Conservation (phyloP, 1,140 invertebrate species). For the Gryllus bimaculatus region DNA sequence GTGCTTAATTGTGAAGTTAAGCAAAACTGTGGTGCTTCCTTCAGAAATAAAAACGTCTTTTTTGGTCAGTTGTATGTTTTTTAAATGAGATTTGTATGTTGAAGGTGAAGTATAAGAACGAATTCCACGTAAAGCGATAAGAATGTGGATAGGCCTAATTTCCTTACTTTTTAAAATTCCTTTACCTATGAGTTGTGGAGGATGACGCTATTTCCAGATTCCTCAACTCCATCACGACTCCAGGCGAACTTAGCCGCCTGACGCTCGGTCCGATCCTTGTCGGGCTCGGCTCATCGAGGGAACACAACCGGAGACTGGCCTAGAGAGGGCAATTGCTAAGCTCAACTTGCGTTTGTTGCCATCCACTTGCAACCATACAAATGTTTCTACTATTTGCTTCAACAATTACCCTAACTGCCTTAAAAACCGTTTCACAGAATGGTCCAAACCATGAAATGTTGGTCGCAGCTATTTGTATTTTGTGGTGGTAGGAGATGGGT, state of each 20-base stretch:
- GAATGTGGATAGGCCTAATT: no score
- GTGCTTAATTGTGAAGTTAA: no score
- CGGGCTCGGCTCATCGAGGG: constrained; percentile 71
- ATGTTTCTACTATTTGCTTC: neutral
- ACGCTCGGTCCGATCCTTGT: constrained; percentile 77
- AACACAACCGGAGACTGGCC: constrained; percentile 69
- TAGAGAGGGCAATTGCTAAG: constrained; percentile 72
- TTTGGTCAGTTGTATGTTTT: no score
- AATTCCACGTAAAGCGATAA: no score
- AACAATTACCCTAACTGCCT: neutral
- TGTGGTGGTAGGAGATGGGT: neutral
- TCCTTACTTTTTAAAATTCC: neutral
- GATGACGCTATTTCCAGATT: constrained; percentile 58
- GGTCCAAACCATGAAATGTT: neutral
- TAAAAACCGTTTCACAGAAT: neutral
- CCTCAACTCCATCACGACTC: constrained; percentile 54
- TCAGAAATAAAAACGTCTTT: no score
- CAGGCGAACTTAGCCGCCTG: constrained; percentile 69
- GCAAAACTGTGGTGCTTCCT: no score
- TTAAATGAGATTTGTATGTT: no score
- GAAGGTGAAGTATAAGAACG: no score
- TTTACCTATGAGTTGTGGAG: constrained; percentile 69
- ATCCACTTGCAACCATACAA: constrained; percentile 8
- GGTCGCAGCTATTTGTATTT: neutral
- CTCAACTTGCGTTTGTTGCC: constrained; percentile 69